Evolutionary conservation across 30 jellyfish, hydroid and myxozoan genomes (phyloP), one percentile per base, ranked within the genome.

Genomic region (Cassiopea andromeda): DNA sequence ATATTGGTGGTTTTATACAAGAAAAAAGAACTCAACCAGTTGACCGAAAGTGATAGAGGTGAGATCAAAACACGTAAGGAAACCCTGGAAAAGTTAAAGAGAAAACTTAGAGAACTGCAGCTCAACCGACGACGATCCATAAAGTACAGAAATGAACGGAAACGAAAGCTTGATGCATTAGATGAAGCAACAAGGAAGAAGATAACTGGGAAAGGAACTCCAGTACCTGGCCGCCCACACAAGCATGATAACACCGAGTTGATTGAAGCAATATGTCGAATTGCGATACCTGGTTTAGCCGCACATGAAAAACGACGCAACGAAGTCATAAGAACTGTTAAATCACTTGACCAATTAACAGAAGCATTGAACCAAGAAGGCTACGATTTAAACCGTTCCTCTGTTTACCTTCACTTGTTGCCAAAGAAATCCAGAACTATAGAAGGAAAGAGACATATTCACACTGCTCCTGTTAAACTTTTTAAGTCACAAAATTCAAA

Each of bases 341-440:
- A 78, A 75, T 66, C 94, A 87, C 94, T 87, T 43, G 94, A 76
- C 77, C 94, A 7, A 68, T 75, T 87, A 76, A 59, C 54, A 43
- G 94, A 78, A 78, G 94, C 93, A 17, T 87, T 87, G 94, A 87
- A 87, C 77, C 86, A 68, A 76, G 95, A 87, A 77, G 94, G 94
- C 73, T 87, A 44, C 94, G 73, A 44, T 2, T 87, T 87, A 75
- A 78, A 87, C 0, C 95, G 94, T 57, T 76, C 94, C 69, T 87
- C 94, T 44, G 94, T 77, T 78, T 87, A 87, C 94, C 93, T 78
- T 70, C 57, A 0, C 49, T 73, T 69, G 91, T 76, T 57, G 77
- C 93, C 94, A 47, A 50, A 78, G 58, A 77, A 76, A 79, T 68
- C 48, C 58, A 87, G 94, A 87, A 87, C 94, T 48, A 87, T 87